These are phyloP conservation scores for Collichthys lucidus DNA, from an alignment of 2,113 vertebrate genomes.

Conservation along the genomic window DNA sequence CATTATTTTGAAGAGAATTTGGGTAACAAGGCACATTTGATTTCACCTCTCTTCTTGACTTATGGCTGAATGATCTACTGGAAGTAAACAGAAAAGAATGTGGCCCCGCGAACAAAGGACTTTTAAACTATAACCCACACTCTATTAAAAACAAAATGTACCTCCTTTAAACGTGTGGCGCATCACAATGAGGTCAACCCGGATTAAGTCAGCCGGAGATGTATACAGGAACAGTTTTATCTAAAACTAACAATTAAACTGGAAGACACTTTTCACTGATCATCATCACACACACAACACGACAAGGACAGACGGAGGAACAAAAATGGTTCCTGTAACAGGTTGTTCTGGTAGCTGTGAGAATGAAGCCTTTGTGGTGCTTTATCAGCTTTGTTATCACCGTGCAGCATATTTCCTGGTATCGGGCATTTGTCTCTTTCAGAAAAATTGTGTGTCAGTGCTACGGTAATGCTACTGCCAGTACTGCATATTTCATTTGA, in stretches of 20 bases:
- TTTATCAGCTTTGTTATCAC: slow-evolving; percentile 58
- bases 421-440: neutral
- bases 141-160: no score
- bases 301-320: slow-evolving; percentile 29
- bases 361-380: slow-evolving; percentile 41
- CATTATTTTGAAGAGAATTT: neutral
- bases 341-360: neutral
- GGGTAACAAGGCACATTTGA: neutral
- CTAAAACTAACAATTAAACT: neutral
- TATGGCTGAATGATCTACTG: neutral
- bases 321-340: slow-evolving; percentile 20
- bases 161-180: no score
- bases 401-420: slow-evolving; percentile 42
- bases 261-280: neutral
- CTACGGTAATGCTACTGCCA: neutral
- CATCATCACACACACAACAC: neutral
- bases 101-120: neutral
- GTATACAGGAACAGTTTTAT: neutral
- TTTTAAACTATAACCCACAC: no score
- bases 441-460: slow-evolving; percentile 36
- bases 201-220: neutral
- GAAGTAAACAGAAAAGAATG: slow-evolving; percentile 32
- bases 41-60: slow-evolving; percentile 15
- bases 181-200: no score
- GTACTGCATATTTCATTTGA: neutral